Evolutionary conservation across 2,113 vertebrate genomes (phyloP), one percentile per base, ranked within the genome.

Genomic region (Pao palembangensis): DNA sequence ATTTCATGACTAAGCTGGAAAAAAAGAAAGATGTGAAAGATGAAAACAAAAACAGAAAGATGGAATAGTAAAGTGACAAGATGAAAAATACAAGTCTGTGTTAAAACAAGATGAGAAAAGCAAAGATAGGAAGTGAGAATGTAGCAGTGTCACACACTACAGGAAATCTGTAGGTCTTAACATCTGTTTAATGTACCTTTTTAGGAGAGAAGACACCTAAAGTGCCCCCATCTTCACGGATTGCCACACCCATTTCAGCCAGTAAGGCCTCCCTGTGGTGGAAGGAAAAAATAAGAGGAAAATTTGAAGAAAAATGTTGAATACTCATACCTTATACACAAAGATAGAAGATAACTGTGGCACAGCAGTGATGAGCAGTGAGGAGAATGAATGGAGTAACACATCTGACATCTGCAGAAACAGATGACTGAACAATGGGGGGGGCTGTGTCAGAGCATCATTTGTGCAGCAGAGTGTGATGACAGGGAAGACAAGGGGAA

Each of bases 171-270:
- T 17, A 67, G 41, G 20, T 43, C 21, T 51, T 25, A 28, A 18
- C 20, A 12, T 51, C 42, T 31, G 13, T 3, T 65, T 53, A 4
- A 13, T 69, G 41, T 93, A 98, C 97, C 97, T 98, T 99, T 92
- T 99, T 98, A 23, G 96, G 97, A 12, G 97, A 98, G 79, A 99
- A 99, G 51, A 99, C 97, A 1, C 97, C 97, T 73, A 99, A 87
- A 1, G 97, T 99, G 84, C 97, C 97, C 69, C 97, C 97, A 64
- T 99, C 97, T 85, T 99, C 97, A 43, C 97, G 92, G 81, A 99
- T 99, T 49, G 97, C 97, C 59, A 99, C 97, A 49, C 97, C 97
- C 97, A 99, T 99, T 87, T 99, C 97, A 61, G 97, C 97, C 80
- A 99, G 78, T 77, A 99, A 77, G 0, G 97, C 97, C 83, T 99